Evolutionary conservation across 2,113 vertebrate genomes (phyloP), one percentile per base, ranked within the genome.

Genomic region (Bufo bufo): DNA sequence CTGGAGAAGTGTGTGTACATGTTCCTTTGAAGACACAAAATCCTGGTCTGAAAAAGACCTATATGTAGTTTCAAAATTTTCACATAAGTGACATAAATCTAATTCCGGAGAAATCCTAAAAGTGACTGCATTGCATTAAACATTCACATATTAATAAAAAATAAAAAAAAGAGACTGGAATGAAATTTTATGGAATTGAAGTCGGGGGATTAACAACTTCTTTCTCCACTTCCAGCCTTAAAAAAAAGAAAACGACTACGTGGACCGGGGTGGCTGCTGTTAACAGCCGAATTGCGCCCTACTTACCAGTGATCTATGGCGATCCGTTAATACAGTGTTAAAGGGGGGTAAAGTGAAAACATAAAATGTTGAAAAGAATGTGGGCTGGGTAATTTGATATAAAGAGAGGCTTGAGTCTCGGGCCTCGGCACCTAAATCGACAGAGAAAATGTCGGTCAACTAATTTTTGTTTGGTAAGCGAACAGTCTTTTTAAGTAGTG

Each of bases 401-500:
- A 54, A 50, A 79, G 85, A 52, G 3, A 77, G 75, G 52, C 61
- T 79, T 47, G 45, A 54, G 33, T 77, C 78, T 77, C 72, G 78
- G 58, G 74, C 56, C 58, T 63, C 74, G 13, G 58, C 74, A 63
- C 47, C 74, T 77, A 77, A 77, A 59, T 49, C 43, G 65, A 59
- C 74, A 77, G 56, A 66, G 75, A 78, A 65, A 65, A 65, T 63
- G 23, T 47, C 59, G 49, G 59, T 86, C 58, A 78, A 65, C 75
- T 78, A 66, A 78, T 65, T 86, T 59, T 61, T 66, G 49, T 79
- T 86, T 86, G 74, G 85, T 86, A 63, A 86, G n/a, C 69, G 20
- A 63, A 77, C 17, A 50, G 58, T 49, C 81, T 89, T 84, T 89
- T 89, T 88, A 84, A 84, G 33, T 75, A 89, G 19, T 69, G 72